Conservation (phyloP, 2,888 invertebrate species). For the Tenthredo distinguenda region DNA sequence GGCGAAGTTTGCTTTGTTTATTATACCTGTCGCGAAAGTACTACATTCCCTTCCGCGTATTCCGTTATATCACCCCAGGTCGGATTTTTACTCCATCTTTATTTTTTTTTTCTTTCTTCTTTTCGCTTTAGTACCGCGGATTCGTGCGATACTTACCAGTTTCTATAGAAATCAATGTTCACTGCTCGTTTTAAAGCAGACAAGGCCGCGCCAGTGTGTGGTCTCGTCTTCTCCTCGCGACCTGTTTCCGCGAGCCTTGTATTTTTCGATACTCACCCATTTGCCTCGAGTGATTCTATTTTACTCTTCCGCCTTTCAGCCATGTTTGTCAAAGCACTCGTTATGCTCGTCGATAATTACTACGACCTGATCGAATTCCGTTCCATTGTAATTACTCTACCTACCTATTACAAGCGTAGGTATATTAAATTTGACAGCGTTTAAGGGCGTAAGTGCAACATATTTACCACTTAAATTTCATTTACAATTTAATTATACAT, state of each 20-base stretch:
- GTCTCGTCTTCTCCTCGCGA: not conserved
- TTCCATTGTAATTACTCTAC: not conserved
- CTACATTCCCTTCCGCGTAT: constrained; percentile 6
- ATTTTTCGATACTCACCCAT: constrained; percentile 21
- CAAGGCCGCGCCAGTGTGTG: not conserved
- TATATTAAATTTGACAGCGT: not conserved
- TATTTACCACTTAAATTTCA: not conserved
- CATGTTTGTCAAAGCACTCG: constrained; percentile 23
- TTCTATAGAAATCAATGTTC: constrained; percentile 26
- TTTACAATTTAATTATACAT: not conserved
- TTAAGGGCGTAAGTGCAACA: not conserved
- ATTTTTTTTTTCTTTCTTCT: not conserved
- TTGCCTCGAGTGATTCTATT: constrained; percentile 38
- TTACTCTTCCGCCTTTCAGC: constrained; percentile 11
- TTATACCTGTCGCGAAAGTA: constrained; percentile 13
- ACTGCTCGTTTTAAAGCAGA: not conserved
- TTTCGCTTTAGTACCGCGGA: not conserved
- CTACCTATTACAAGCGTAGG: not conserved
- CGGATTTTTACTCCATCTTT: not conserved
- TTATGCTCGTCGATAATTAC: constrained; percentile 18
- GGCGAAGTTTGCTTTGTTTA: constrained; percentile 18
- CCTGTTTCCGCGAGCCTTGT: not conserved
- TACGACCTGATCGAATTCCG: constrained; percentile 9
- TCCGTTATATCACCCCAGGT: not conserved
- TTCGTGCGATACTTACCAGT: not conserved